A percentile compares a stretch with the other conserved stretches of the same genome.
Evolutionary conservation across 2,797 vertebrate genomes (phyloP).

Genomic region (Strix occidentalis): DNA sequence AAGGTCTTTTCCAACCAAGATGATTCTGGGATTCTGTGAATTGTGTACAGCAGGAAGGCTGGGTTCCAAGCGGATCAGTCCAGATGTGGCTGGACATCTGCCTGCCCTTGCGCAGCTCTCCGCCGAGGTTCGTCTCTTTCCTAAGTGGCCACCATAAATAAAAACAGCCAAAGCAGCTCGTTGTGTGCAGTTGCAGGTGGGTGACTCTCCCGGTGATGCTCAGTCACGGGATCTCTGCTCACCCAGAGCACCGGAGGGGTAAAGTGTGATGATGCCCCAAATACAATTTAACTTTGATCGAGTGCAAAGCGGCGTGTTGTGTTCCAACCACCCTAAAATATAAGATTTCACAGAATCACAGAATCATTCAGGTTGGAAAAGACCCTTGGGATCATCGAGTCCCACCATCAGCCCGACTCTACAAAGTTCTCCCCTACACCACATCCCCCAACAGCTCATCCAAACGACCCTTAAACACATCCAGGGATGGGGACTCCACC

Average conservation of each 20-base stretch:
- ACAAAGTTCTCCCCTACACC: too few species aligned
- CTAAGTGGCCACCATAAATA: fast-evolving
- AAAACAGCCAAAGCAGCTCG: not conserved
- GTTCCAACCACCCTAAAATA: not conserved
- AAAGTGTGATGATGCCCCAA: too few species aligned
- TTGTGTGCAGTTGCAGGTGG: fast-evolving
- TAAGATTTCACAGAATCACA: not conserved
- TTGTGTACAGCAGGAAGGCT: not conserved
- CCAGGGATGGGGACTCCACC: too few species aligned
- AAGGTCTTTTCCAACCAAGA: too few species aligned
- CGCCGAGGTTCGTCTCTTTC: not conserved
- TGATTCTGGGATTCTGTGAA: too few species aligned
- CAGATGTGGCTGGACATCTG: not conserved
- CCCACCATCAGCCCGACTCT: too few species aligned
- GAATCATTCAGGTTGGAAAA: too few species aligned
- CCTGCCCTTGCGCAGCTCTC: not conserved
- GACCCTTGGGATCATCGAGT: too few species aligned
- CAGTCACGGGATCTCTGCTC: not conserved
- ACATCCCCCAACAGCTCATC: too few species aligned
- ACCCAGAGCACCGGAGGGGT: not conserved
- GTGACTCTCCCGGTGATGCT: not conserved
- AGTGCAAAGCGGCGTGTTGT: fast-evolving
- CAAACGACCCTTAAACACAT: too few species aligned
- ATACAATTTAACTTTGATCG: too few species aligned
- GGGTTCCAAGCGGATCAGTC: not conserved